These are phyloP conservation scores for Andricus quercusramuli DNA, from an alignment of 2,888 invertebrate species.

Conservation along the genomic window DNA sequence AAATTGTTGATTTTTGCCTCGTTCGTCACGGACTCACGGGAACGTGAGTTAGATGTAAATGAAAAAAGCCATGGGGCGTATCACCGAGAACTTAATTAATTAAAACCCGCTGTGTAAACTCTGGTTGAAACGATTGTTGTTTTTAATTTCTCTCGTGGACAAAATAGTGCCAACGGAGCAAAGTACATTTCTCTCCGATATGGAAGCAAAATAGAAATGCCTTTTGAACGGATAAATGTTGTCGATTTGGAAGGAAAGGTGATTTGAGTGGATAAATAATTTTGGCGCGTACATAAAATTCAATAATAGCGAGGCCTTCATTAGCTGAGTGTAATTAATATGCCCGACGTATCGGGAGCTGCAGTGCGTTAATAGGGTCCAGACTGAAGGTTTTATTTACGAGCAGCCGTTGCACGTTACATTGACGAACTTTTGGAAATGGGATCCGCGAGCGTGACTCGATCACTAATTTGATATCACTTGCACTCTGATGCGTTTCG, in stretches of 20 bases:
- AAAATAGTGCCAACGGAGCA: constrained; percentile 1
- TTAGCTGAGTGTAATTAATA: constrained; percentile 54
- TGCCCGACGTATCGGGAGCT: constrained; percentile 42
- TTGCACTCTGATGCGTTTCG: constrained; percentile 37
- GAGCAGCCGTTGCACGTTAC: constrained; percentile 31
- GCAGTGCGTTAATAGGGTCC: constrained; percentile 41
- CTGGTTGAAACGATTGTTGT: constrained; percentile 23
- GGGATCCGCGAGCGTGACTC: constrained; percentile 44
- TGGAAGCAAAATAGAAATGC: neutral
- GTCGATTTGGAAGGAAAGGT: constrained; percentile 68
- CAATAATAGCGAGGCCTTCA: constrained; percentile 47
- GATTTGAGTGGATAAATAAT: constrained; percentile 56
- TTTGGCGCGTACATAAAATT: constrained; percentile 40
- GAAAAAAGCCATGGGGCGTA: constrained; percentile 33
- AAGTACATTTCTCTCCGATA: constrained; percentile 6
- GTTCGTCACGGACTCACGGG: neutral
- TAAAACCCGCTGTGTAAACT: constrained; percentile 31
- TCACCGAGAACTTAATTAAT: constrained; percentile 34
- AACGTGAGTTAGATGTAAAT: constrained; percentile 35
- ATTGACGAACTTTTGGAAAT: constrained; percentile 32
- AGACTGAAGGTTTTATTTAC: constrained; percentile 28
- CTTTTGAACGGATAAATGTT: constrained; percentile 44
- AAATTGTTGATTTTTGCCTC: constrained; percentile 21
- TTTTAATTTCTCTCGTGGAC: constrained; percentile 23
- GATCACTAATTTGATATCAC: constrained; percentile 49